Evolutionary conservation across 1,140 invertebrate species (phyloP), one percentile per base, ranked within the genome.

Genomic region (Uloborus diversus): DNA sequence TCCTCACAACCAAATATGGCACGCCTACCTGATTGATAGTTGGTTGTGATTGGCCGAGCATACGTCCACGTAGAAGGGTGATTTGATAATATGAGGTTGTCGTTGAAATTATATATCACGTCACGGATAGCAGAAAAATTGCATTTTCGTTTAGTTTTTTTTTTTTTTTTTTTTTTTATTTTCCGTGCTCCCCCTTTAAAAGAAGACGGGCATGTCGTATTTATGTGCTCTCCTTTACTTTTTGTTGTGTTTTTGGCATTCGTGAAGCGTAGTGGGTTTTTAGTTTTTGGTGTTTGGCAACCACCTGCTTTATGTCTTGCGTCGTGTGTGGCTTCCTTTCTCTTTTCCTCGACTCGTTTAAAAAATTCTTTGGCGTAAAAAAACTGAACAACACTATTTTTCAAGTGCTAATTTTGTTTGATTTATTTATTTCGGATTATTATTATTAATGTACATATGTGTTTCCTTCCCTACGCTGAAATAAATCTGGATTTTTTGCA

Each of bases 51-150:
- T 73, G 70, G 70, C 59, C 37, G 42, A 73, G 27, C 59, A 37
- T 35, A 59, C 59, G 37, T 71, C 68, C 30, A 23, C 57, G 37
- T 33, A 28, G 70, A 73, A 73, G 70, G 70, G 70, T 73, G 70
- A 73, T 73, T 73, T 73, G 70, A 73, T 73, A 73, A 73, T 73
- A 49, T 30, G 70, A 57, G 57, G 70, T 73, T 73, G 70, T 73
- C 70, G 27, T 30, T 14, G 25, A 73, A 73, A 73, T 73, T 73
- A 62, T 33, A 73, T 28, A 33, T 30, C 35, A 13, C 57, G 70
- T 73, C 70, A 73, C 11, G 37, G 35, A 1, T n/a, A 14, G 57
- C 28, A 62, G 59, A 62, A 73, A 62, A 73, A 73, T 62, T 71
- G 28, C 68, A 35, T 56, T 69, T 56, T 17, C 47, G n/a, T 28